phyloP scores from a whole-genome alignment of 2,113 vertebrate genomes.

The Thomomys bottae region DNA sequence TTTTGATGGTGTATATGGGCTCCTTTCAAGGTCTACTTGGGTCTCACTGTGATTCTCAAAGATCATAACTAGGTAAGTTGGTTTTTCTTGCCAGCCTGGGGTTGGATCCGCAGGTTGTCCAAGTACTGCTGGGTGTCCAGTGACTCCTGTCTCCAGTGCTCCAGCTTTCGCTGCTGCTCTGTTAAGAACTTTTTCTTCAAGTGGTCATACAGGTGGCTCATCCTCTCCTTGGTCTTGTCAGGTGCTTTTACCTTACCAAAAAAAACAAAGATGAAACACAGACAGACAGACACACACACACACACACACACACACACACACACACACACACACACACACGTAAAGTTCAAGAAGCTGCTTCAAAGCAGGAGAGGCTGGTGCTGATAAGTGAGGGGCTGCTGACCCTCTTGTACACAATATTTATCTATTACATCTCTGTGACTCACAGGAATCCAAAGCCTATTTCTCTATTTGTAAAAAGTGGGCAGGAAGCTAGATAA shows the following conservation, averaged over 20 bases:
- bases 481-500: not conserved
- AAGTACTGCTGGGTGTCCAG: conserved; percentile 64
- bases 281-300: not conserved
- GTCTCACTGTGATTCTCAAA: not conserved
- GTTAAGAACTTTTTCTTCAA: conserved; percentile 80
- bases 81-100: not conserved
- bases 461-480: conserved; percentile 31
- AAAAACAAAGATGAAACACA: conserved; percentile 29
- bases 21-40: not conserved
- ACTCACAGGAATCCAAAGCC: not conserved
- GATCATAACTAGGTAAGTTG: not conserved
- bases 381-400: not conserved
- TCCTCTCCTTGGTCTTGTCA: conserved; percentile 80
- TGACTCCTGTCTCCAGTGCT: conserved; percentile 22
- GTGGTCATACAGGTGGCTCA: conserved; percentile 30
- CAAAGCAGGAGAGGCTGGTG: not conserved
- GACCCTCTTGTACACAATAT: not conserved
- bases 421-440: not conserved
- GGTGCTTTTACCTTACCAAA: conserved; percentile 64
- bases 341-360: not conserved
- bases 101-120: not conserved
- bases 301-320: too few relatives aligned
- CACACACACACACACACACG: too few relatives aligned
- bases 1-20: not conserved
- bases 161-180: conserved; percentile 77